Evolutionary conservation across 2,113 vertebrate genomes (phyloP), one percentile per base, ranked within the genome.

Genomic region (Myotis brandtii): DNA sequence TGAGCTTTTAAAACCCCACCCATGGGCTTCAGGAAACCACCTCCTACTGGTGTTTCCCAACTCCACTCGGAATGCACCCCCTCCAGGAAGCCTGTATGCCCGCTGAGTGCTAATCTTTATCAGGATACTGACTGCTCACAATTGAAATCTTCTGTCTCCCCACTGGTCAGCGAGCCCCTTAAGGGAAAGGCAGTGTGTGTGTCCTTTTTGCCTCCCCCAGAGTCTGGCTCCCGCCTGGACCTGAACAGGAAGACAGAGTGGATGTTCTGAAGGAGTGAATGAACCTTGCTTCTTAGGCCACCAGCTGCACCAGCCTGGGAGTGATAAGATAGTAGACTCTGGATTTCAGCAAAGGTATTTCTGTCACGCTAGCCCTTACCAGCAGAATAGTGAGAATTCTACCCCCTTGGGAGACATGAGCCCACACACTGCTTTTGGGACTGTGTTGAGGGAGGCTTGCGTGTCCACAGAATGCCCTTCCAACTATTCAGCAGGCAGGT

Each of bases 61-160:
- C 17, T 46, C 23, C 27, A 34, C 34, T 52, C 43, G 37, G 30
- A 37, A 32, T 40, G 34, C 72, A 64, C 85, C 79, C 72, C 62
- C 84, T 77, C 86, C 79, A 54, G 79, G 79, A 79, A 89, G 90
- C 2, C 64, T 2, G 4, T 72, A 79, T 27, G 69, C 70, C 75
- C 40, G 27, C 11, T 43, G 21, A 72, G 40, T 40, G 70, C 16
- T 52, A 52, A 50, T 46, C 64, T 70, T 62, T 88, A 52, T 62
- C 50, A 6, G 20, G 37, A 40, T 10, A 30, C 50, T 34, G 23
- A 34, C 64, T 64, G 85, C 27, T 72, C 23, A 3, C 23, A 43
- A 62, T 3, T 34, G 79, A 54, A 52, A 17, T 23, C 50, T 84
- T 62, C 79, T 34, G 10, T 40, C 40, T 62, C 34, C 50, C 27